Conservation (phyloP, 2,113 vertebrate genomes). For the Eulacestoma nigropectus region DNA sequence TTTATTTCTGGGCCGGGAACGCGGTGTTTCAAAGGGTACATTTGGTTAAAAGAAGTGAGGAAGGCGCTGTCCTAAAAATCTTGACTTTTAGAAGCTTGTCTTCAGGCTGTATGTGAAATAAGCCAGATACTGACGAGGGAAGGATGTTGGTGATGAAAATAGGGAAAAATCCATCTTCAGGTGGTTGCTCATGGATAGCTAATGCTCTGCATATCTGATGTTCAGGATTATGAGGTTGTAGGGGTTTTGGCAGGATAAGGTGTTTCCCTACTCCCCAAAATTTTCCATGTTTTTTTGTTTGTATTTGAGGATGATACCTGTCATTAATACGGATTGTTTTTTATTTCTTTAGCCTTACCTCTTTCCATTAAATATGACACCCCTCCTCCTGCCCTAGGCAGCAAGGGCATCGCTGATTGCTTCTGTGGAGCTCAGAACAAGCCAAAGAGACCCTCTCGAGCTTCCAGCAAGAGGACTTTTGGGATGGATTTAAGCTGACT, state of each 20-base stretch:
- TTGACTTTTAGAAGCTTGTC: not conserved
- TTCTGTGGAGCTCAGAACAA: not conserved
- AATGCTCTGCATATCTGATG: accelerated
- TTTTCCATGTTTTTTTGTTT: not conserved
- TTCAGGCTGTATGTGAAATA: not conserved
- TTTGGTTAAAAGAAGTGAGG: not conserved
- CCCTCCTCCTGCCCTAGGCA: not conserved
- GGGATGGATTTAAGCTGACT: not conserved
- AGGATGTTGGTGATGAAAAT: not conserved
- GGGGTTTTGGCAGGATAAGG: too few species aligned
- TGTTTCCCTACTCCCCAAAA: not conserved
- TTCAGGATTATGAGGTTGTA: not conserved
- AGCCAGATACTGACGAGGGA: not conserved
- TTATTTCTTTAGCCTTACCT: not conserved
- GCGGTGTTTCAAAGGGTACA: not conserved
- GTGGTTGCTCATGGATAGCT: not conserved
- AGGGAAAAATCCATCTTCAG: accelerated
- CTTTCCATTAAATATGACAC: not conserved
- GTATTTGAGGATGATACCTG: not conserved
- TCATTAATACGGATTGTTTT: not conserved
- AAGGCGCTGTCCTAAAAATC: not conserved
- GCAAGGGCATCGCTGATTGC: not conserved
- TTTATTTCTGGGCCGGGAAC: accelerated
- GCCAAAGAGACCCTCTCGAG: not conserved
- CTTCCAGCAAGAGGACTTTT: not conserved